A percentile compares a stretch with the other conserved stretches of the same genome.
phyloP scores from a whole-genome alignment of 1,140 invertebrate species.

The Pteromalus puparum region DNA sequence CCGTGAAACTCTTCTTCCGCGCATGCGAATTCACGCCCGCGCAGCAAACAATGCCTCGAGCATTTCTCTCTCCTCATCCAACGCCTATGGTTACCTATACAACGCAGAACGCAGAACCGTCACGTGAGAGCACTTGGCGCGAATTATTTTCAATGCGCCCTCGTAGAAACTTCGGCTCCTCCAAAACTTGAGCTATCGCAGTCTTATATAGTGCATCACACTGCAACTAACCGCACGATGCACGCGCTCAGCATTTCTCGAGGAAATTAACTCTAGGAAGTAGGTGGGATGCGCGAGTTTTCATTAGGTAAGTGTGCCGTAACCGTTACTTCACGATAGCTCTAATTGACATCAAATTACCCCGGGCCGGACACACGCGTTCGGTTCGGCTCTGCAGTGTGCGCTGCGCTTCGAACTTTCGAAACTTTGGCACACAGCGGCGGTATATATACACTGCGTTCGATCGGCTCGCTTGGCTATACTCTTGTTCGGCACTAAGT shows the following conservation, averaged over 20 bases:
- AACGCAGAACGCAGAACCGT: neutral
- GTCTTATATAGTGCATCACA: neutral
- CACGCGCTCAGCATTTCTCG: neutral
- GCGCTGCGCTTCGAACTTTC: neutral
- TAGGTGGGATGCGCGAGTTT: neutral
- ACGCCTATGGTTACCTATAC: too few relatives aligned
- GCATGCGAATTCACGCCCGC: too few relatives aligned
- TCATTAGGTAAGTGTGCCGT: slow-evolving; percentile 24
- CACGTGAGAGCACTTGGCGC: neutral
- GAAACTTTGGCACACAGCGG: neutral
- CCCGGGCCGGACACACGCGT: neutral
- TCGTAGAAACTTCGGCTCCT: neutral
- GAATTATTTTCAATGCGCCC: neutral
- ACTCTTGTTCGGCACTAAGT: neutral
- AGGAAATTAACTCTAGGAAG: neutral
- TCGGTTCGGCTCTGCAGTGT: neutral
- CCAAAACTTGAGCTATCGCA: neutral
- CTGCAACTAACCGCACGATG: neutral
- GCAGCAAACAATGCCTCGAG: too few relatives aligned
- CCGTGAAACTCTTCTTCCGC: too few relatives aligned
- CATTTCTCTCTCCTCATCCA: too few relatives aligned
- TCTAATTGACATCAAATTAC: slow-evolving; percentile 26
- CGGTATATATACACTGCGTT: neutral
- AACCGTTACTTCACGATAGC: slow-evolving; percentile 6
- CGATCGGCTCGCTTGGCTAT: neutral